Evolutionary conservation across 2,797 vertebrate species (phyloP).

Genomic region (Melanotaenia nigrans): DNA sequence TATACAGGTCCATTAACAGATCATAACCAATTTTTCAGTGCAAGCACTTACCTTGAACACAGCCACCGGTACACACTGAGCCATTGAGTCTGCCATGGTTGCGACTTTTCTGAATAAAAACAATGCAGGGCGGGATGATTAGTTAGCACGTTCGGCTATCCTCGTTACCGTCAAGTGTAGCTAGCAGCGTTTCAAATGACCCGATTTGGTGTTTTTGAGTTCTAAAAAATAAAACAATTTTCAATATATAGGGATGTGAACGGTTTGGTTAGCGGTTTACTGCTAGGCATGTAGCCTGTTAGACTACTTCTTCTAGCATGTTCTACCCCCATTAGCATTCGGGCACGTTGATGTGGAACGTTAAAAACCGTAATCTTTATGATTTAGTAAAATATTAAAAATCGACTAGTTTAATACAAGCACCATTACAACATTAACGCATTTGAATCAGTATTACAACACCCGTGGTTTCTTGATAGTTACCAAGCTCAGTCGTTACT

Average conservation of each 20-base stretch:
- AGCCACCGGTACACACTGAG: conserved; percentile 69
- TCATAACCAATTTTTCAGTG: fast-evolving
- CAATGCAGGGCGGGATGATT: conserved; percentile 69
- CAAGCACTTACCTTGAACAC: conserved; percentile 78
- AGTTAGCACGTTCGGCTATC: conserved; percentile 41
- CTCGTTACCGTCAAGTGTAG: background rate
- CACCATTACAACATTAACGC: fast-evolving
- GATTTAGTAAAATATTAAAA: background rate
- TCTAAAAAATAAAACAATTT: background rate
- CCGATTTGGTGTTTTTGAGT: too few relatives aligned
- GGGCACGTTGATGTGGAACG: background rate
- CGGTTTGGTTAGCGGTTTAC: background rate
- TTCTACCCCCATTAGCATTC: conserved; percentile 24
- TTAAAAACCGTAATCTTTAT: fast-evolving
- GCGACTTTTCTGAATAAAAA: conserved; percentile 57
- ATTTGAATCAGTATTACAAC: fast-evolving
- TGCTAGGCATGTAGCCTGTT: background rate
- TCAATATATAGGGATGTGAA: too few relatives aligned
- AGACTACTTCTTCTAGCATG: conserved; percentile 42
- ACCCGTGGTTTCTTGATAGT: background rate
- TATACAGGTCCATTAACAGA: fast-evolving
- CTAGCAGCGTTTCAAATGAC: background rate
- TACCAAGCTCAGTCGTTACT: conserved; percentile 19
- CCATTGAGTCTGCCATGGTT: conserved; percentile 75
- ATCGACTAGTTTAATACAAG: background rate